Percentiles rank a stretch among this genome's conserved stretches.
Evolutionary conservation across 1,140 invertebrate genomes (phyloP).

Genomic region (Heliconius hermathena): DNA sequence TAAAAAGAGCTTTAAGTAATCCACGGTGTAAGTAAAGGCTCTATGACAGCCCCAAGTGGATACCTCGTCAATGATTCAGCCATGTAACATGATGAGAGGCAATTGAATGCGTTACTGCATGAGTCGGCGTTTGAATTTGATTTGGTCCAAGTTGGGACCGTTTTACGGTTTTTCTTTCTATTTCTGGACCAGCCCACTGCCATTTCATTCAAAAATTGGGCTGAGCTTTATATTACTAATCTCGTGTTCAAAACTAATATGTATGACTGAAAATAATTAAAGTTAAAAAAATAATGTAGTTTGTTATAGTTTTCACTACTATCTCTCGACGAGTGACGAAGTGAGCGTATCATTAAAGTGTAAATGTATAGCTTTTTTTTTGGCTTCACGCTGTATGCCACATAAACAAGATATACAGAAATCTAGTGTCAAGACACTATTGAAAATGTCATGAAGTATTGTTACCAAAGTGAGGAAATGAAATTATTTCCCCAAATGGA

Average conservation of each 20-base stretch:
- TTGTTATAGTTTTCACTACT: too few species aligned
- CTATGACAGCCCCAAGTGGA: constrained; percentile 25
- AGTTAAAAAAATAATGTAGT: too few species aligned
- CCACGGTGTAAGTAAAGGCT: background rate
- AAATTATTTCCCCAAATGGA: too few species aligned
- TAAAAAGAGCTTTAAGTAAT: background rate
- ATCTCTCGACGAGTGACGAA: too few species aligned
- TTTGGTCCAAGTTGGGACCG: background rate
- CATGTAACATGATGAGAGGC: constrained; percentile 55
- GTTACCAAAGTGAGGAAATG: too few species aligned
- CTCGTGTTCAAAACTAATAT: too few species aligned
- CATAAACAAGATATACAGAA: background rate
- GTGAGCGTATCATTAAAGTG: too few species aligned
- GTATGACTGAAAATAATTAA: too few species aligned
- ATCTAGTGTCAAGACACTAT: background rate
- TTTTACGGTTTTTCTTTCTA: background rate
- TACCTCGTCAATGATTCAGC: constrained; percentile 46
- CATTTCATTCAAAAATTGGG: too few species aligned
- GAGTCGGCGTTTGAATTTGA: constrained; percentile 20
- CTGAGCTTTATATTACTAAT: too few species aligned
- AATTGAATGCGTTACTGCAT: constrained; percentile 52
- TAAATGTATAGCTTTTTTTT: background rate
- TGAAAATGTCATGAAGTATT: background rate
- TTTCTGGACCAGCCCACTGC: too few species aligned
- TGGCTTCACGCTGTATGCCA: background rate